phyloP scores from a whole-genome alignment of 2,797 vertebrate species.

The Fringilla coelebs region DNA sequence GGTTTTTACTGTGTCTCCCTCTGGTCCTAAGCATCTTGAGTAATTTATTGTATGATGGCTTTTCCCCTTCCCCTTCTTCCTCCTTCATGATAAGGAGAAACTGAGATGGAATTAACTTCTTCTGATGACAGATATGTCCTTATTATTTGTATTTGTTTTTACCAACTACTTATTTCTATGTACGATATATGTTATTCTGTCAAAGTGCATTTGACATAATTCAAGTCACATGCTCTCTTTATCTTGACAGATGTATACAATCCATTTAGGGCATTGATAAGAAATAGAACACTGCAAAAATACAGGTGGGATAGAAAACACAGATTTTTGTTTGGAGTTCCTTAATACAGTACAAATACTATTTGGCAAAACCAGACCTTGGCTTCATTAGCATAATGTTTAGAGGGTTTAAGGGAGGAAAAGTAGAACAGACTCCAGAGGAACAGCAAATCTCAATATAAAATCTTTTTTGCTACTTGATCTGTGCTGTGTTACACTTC shows the following conservation, averaged over 20 bases:
- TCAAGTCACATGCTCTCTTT: fast-evolving
- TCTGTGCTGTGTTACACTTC: not conserved
- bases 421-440: not conserved
- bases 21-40: not conserved
- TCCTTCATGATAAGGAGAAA: not conserved
- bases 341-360: not conserved
- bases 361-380: not conserved
- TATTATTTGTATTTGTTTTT: not conserved
- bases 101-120: not conserved
- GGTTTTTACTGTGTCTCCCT: not conserved
- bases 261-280: not conserved
- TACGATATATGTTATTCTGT: not conserved
- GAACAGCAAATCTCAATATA: not conserved
- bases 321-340: not conserved
- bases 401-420: not conserved
- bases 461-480: not conserved
- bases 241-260: not conserved
- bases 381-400: not conserved
- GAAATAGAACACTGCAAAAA: not conserved
- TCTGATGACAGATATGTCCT: not conserved
- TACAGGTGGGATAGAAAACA: not conserved
- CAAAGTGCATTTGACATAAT: not conserved
- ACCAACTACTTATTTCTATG: not conserved
- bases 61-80: fast-evolving
- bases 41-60: not conserved